Evolutionary conservation across 1,140 invertebrate species (phyloP).

Genomic region (Nautilus pompilius): DNA sequence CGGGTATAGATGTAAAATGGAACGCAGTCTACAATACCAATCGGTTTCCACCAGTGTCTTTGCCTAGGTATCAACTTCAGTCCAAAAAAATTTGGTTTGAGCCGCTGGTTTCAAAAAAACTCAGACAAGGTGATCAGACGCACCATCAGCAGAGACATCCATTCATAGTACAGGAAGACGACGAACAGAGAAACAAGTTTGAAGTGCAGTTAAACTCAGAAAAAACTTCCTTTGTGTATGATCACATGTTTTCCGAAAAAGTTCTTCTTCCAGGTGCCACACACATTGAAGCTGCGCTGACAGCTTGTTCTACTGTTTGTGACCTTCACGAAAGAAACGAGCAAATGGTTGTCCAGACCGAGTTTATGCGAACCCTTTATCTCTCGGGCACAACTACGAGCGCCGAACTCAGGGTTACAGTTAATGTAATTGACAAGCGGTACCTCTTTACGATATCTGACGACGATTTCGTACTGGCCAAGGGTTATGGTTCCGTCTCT

Average conservation of each 20-base stretch:
- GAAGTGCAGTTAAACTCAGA: slow-evolving; percentile 7
- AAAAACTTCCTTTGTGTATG: slow-evolving; percentile 17
- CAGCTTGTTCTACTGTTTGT: too few relatives aligned
- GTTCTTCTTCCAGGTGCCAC: slow-evolving; percentile 23
- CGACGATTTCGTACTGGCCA: too few relatives aligned
- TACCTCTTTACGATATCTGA: too few relatives aligned
- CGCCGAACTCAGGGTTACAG: too few relatives aligned
- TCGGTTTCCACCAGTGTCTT: slow-evolving; percentile 6
- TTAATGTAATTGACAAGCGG: too few relatives aligned
- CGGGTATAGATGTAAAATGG: slow-evolving; percentile 18
- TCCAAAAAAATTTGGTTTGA: slow-evolving; percentile 4
- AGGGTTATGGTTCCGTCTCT: too few relatives aligned
- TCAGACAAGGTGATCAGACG: not conserved
- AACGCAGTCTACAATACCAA: slow-evolving; percentile 5
- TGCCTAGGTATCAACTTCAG: slow-evolving; percentile 16
- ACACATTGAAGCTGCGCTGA: slow-evolving; percentile 16
- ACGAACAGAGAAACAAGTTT: slow-evolving; percentile 4
- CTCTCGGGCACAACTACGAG: too few relatives aligned
- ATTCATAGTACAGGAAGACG: too few relatives aligned
- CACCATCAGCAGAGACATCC: too few relatives aligned
- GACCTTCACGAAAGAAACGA: too few relatives aligned
- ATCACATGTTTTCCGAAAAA: slow-evolving; percentile 12
- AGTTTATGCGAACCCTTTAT: too few relatives aligned
- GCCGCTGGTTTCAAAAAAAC: slow-evolving; percentile 1
- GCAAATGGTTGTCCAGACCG: too few relatives aligned